phyloP scores from a whole-genome alignment of 2,113 vertebrate genomes.

The Entelurus aequoreus region DNA sequence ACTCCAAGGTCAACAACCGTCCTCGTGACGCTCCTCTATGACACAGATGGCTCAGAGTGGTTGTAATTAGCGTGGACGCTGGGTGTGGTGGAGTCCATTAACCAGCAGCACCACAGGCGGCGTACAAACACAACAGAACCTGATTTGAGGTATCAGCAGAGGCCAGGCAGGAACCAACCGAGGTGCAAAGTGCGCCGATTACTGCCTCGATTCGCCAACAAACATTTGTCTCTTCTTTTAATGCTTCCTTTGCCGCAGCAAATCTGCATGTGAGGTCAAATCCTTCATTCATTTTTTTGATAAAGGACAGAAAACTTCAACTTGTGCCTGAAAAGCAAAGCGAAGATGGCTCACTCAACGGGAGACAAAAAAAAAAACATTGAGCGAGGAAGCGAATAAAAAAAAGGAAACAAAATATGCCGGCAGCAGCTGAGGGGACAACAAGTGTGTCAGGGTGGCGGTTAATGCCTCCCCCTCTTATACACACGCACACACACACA shows the following conservation, averaged over 20 bases:
- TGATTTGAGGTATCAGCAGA: conserved; percentile 39
- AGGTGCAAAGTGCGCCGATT: conserved; percentile 50
- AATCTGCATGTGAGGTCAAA: conserved; percentile 8
- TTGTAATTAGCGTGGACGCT: conserved; percentile 65
- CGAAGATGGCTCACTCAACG: neutral
- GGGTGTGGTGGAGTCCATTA: conserved; percentile 66
- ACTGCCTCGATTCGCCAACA: conserved; percentile 35
- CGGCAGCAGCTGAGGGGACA: conserved; percentile 63
- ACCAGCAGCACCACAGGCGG: conserved; percentile 58
- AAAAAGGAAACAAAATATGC: conserved; percentile 45
- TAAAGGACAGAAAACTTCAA: neutral
- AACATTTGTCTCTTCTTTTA: conserved; percentile 5
- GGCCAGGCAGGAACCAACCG: conserved; percentile 38
- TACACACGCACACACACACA: conserved; percentile 3
- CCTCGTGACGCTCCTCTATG: conserved; percentile 6
- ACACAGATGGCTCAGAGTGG: conserved; percentile 62
- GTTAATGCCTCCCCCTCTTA: conserved; percentile 48
- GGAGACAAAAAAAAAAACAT: conserved; percentile 9
- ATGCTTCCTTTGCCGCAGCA: neutral
- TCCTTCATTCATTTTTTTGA: conserved; percentile 13
- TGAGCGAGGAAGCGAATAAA: conserved; percentile 24
- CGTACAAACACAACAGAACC: conserved; percentile 34
- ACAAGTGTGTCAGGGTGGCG: conserved; percentile 62
- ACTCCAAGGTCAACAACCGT: conserved; percentile 2
- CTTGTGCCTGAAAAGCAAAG: neutral